Conservation (phyloP, 2,797 vertebrate species). For the Dicrostonyx torquatus region DNA sequence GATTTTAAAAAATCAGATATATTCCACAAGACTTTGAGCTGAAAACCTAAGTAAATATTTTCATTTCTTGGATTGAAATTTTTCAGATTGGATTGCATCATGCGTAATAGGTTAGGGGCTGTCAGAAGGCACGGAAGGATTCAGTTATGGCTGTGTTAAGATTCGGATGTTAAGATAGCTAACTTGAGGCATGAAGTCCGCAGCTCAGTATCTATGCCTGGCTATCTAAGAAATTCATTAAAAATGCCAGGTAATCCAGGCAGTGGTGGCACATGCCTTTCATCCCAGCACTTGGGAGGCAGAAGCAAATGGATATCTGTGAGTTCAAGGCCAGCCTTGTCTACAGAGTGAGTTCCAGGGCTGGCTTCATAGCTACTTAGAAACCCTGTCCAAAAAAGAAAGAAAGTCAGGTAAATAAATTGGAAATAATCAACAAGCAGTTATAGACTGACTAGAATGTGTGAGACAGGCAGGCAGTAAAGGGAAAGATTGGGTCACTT, state of each 20-base stretch:
- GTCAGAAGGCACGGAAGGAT: background rate
- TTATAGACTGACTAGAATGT: background rate
- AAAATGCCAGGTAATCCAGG: background rate
- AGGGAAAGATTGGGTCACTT: background rate
- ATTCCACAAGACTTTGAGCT: background rate
- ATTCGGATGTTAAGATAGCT: background rate
- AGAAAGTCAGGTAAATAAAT: constrained; percentile 8
- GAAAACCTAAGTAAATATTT: background rate
- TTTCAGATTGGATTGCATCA: too few relatives aligned
- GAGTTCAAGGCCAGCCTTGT: too few relatives aligned
- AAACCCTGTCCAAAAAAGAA: too few relatives aligned
- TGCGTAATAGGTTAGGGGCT: background rate
- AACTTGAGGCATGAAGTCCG: background rate
- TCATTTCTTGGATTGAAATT: background rate
- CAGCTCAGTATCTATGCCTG: background rate
- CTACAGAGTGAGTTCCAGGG: too few relatives aligned
- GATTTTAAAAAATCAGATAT: constrained; percentile 1
- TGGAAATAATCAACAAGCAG: background rate
- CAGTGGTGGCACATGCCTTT: too few relatives aligned
- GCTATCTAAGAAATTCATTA: background rate
- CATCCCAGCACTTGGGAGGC: too few relatives aligned
- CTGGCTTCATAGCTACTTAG: too few relatives aligned
- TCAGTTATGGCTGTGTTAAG: background rate
- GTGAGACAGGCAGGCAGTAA: background rate
- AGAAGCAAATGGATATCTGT: too few relatives aligned